phyloP scores from a whole-genome alignment of 2,113 vertebrate species.

The Crocuta crocuta region DNA sequence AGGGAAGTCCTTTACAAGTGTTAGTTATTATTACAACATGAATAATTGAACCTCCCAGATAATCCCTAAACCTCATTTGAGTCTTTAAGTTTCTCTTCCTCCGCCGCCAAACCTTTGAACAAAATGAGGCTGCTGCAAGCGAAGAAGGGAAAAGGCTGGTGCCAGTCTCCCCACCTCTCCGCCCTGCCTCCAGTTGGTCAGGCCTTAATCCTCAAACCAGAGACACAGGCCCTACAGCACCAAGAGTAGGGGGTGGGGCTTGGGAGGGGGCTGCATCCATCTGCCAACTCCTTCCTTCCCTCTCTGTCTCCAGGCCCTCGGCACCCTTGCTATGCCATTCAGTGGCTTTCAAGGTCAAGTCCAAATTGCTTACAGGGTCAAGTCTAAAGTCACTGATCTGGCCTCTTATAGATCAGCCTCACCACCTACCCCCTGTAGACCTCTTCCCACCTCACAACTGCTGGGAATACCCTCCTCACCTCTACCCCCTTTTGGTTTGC shows the following conservation, averaged over 20 bases:
- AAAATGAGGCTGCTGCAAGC: not conserved
- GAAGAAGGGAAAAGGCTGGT: not conserved
- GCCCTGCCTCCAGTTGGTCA: not conserved
- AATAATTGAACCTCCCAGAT: slow-evolving; percentile 69
- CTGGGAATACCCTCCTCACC: not conserved
- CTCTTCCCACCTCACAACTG: not conserved
- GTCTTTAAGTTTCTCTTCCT: slow-evolving; percentile 52
- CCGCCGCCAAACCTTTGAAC: not conserved
- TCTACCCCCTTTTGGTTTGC: not conserved
- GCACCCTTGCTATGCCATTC: not conserved
- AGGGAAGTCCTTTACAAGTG: slow-evolving; percentile 61
- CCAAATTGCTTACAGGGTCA: not conserved
- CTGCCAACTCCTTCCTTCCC: not conserved
- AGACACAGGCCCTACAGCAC: not conserved
- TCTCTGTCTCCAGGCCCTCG: not conserved
- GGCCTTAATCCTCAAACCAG: slow-evolving; percentile 21
- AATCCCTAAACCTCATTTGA: slow-evolving; percentile 59
- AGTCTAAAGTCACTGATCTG: slow-evolving; percentile 25
- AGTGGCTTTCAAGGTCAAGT: not conserved
- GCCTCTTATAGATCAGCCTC: not conserved
- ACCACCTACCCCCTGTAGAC: not conserved
- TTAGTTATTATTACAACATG: slow-evolving; percentile 66
- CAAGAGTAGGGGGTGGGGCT: not conserved
- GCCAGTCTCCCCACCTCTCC: not conserved
- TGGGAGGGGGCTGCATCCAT: not conserved